These are phyloP conservation scores for Merops nubicus DNA, from an alignment of 2,113 vertebrate genomes.

Conservation along the genomic window DNA sequence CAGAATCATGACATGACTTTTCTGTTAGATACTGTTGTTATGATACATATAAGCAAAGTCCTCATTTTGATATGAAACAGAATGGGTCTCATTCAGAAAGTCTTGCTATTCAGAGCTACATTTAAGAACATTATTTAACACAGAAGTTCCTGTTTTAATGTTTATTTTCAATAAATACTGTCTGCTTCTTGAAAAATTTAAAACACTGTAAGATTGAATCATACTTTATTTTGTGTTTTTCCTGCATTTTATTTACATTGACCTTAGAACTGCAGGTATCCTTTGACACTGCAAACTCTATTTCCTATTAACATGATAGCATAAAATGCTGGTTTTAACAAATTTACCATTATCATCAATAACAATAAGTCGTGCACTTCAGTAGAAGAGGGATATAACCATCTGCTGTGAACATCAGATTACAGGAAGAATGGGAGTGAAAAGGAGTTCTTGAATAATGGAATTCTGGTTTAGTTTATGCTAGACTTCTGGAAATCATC, in stretches of 20 bases:
- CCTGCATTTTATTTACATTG: not conserved
- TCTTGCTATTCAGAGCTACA: not conserved
- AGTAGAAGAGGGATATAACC: not conserved
- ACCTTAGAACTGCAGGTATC: not conserved
- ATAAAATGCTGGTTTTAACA: not conserved
- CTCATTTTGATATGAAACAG: not conserved
- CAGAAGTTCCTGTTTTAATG: not conserved
- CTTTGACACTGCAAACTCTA: not conserved
- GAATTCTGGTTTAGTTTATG: not conserved
- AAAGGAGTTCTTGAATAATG: not conserved
- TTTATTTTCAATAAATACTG: not conserved
- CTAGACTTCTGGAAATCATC: not conserved
- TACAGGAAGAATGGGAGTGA: not conserved
- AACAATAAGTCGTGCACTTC: not conserved
- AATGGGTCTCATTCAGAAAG: not conserved
- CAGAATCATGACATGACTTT: not conserved
- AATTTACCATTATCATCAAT: not conserved
- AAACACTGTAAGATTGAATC: not conserved
- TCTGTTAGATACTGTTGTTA: not conserved
- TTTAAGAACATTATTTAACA: not conserved
- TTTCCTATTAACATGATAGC: not conserved
- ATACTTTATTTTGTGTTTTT: not conserved
- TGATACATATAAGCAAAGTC: not conserved
- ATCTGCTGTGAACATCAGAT: not conserved
- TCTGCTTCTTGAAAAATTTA: not conserved